A percentile compares a stretch with the other conserved stretches of the same genome.
phyloP scores from a whole-genome alignment of 2,888 invertebrate species.

The Oxyteleia sp. region DNA sequence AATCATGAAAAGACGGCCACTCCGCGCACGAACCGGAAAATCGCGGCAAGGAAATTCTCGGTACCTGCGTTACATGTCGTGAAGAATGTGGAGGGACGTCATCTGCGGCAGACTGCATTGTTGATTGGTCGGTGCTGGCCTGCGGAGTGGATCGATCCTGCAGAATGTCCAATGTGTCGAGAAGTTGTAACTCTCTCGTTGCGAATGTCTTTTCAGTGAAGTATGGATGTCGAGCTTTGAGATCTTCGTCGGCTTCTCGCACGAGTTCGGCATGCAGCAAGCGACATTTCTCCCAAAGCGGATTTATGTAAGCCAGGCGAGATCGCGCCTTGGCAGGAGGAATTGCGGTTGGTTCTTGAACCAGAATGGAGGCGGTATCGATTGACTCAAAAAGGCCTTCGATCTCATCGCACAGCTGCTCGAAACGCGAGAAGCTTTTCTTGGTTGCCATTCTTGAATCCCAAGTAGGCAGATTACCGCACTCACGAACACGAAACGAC shows the following conservation, averaged over 20 bases:
- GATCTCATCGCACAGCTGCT: no score
- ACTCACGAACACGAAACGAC: no score
- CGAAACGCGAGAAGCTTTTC: no score
- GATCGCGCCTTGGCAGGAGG: not conserved
- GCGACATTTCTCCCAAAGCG: conserved; percentile 3
- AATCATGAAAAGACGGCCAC: conserved; percentile 27
- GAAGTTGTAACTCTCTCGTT: not conserved
- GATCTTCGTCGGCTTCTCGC: not conserved
- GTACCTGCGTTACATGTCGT: conserved; percentile 11
- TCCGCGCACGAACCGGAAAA: conserved; percentile 14
- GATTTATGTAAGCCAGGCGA: not conserved
- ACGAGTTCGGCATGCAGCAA: not conserved
- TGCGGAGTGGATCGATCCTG: not conserved
- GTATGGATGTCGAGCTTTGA: not conserved
- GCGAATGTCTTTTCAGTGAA: not conserved
- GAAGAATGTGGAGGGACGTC: not conserved
- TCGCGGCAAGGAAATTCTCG: conserved; percentile 3
- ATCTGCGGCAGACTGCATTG: not conserved
- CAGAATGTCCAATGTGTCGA: not conserved
- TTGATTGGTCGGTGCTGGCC: no score
- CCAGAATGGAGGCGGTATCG: no score
- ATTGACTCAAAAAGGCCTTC: no score
- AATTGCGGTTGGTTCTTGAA: no score
- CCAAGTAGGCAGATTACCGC: no score
- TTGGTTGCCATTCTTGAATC: no score